Conservation (phyloP, 2,113 vertebrate species). For the Myanophis thanlyinensis region DNA sequence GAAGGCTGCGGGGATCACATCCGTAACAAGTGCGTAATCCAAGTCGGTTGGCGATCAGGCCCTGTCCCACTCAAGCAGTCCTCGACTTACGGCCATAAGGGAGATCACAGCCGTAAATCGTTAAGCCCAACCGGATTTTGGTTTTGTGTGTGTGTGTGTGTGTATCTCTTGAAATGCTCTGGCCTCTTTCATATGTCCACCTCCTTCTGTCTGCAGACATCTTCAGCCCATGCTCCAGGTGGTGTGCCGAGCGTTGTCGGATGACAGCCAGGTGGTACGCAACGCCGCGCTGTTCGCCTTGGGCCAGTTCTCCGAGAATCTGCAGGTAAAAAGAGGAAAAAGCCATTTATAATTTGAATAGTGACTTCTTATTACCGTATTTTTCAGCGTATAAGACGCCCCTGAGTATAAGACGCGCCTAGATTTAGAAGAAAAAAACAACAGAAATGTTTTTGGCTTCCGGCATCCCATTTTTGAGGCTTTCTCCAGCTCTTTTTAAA, state of each 20-base stretch:
- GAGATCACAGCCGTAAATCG: background rate
- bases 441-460: too few relatives aligned
- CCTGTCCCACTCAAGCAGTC: background rate
- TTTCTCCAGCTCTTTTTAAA: too few relatives aligned
- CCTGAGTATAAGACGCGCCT: too few relatives aligned
- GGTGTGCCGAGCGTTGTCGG: constrained; percentile 79
- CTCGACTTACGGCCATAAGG: background rate
- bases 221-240: constrained; percentile 79
- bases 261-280: constrained; percentile 81
- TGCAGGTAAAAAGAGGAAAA: constrained; percentile 73
- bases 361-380: too few relatives aligned
- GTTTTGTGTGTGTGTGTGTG: too few relatives aligned
- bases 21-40: constrained; percentile 74
- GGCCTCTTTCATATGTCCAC: background rate
- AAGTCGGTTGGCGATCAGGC: background rate
- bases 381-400: too few relatives aligned
- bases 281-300: constrained; percentile 83
- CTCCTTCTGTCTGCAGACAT: constrained; percentile 66
- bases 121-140: background rate
- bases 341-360: background rate
- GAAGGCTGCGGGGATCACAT: constrained; percentile 90
- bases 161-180: background rate
- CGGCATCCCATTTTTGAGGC: too few relatives aligned
- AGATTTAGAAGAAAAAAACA: too few relatives aligned
- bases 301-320: constrained; percentile 88